Percentiles rank a stretch among this genome's conserved stretches.
Evolutionary conservation across 2,113 vertebrate genomes (phyloP).

Genomic region (Nannobrachium achirus): DNA sequence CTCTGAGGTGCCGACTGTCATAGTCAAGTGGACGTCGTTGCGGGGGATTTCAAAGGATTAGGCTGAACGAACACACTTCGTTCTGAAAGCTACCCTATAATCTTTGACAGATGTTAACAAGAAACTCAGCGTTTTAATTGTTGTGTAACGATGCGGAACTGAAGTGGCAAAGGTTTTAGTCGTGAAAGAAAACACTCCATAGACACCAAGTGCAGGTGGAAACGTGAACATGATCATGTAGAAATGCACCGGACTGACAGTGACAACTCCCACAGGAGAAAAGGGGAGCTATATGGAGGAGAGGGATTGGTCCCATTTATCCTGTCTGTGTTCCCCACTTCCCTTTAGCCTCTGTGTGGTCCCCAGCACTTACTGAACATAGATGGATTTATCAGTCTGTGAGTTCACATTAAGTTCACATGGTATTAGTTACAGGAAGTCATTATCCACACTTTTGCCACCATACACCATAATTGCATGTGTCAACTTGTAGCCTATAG

Average conservation of each 20-base stretch:
- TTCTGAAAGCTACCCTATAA: conserved; percentile 54
- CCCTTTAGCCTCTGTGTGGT: conserved; percentile 54
- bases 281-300: no score
- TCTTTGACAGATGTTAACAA: conserved; percentile 57
- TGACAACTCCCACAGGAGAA: conserved; percentile 7
- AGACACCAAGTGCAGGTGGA: conserved; percentile 22
- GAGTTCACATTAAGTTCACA: not conserved
- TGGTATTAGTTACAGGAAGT: not conserved
- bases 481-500: no score
- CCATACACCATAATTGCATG: no score
- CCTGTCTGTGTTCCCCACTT: conserved; percentile 30
- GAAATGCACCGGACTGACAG: conserved; percentile 8
- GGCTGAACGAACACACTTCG: conserved; percentile 40
- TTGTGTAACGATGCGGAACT: conserved; percentile 56
- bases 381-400: conserved; percentile 45
- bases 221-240: not conserved
- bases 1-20: not conserved
- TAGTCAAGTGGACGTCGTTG: not conserved
- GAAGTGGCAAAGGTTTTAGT: conserved; percentile 28
- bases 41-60: conserved; percentile 62
- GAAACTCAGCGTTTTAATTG: conserved; percentile 49
- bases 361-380: conserved; percentile 46
- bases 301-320: no score
- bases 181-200: conserved; percentile 1
- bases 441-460: not conserved